Evolutionary conservation across 2,113 vertebrate genomes (phyloP).

Genomic region (Pseudopodoces humilis): DNA sequence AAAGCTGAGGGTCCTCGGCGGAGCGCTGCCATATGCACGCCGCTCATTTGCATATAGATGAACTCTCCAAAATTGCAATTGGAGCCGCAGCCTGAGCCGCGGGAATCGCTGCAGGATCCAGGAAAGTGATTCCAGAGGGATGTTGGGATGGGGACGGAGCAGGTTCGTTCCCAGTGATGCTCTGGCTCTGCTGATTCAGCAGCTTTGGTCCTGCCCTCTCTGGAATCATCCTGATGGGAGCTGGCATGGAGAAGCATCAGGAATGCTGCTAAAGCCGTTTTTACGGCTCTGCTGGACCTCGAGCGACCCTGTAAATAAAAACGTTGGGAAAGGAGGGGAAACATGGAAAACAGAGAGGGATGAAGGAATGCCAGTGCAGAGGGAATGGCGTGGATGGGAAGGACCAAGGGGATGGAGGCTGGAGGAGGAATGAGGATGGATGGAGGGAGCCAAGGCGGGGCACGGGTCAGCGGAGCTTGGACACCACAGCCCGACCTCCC

Average conservation of each 20-base stretch:
- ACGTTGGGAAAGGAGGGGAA: not conserved
- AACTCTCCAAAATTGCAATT: not conserved
- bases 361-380: not conserved
- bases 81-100: not conserved
- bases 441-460: not conserved
- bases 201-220: not conserved
- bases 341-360: not conserved
- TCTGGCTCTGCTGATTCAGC: not conserved
- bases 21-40: not conserved
- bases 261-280: not conserved
- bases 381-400: not conserved
- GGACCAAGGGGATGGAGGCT: not conserved
- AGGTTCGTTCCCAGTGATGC: not conserved
- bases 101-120: rapidly evolving
- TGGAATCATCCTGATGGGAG: not conserved
- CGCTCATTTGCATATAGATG: not conserved
- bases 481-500: not conserved
- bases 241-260: not conserved
- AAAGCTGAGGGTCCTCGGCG: slow-evolving; percentile 22
- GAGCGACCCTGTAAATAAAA: not conserved
- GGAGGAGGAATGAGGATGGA: not conserved
- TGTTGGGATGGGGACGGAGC: not conserved
- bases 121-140: not conserved
- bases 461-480: not conserved
- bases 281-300: not conserved